phyloP scores from a whole-genome alignment of 2,113 vertebrate species.

The Cariama cristata region DNA sequence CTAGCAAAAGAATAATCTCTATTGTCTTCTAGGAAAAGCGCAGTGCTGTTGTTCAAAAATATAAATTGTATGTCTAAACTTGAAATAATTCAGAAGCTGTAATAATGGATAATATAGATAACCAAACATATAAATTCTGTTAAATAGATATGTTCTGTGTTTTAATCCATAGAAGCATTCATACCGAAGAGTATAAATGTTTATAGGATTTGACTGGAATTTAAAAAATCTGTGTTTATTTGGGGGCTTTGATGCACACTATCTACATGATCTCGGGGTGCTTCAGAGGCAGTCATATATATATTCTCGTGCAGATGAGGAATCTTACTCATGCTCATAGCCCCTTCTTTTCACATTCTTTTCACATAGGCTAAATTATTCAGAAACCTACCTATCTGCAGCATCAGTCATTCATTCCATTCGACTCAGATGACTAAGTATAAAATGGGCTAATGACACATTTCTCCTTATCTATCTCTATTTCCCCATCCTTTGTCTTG shows the following conservation, averaged over 20 bases:
- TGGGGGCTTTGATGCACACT: not conserved
- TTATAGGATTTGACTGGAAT: not conserved
- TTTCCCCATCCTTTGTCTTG: not conserved
- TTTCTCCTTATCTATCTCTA: not conserved
- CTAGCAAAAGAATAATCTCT: not conserved
- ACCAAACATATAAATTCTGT: not conserved
- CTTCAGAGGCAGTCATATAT: not conserved
- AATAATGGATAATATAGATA: not conserved
- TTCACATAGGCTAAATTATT: not conserved
- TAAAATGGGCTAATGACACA: not conserved
- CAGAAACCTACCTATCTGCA: not conserved
- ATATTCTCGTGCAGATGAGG: not conserved
- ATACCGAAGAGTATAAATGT: not conserved
- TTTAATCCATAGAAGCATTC: not conserved
- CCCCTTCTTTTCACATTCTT: not conserved
- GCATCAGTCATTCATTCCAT: not conserved
- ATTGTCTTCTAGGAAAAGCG: fast-evolving
- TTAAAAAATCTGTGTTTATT: not conserved
- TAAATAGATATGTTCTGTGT: not conserved
- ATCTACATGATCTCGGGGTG: not conserved
- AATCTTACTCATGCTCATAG: not conserved
- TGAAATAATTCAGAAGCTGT: not conserved
- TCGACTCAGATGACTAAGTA: not conserved
- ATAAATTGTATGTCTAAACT: not conserved
- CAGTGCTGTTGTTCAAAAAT: not conserved